Evolutionary conservation across 2,113 vertebrate genomes (phyloP).

Genomic region (Corynorhinus townsendii): DNA sequence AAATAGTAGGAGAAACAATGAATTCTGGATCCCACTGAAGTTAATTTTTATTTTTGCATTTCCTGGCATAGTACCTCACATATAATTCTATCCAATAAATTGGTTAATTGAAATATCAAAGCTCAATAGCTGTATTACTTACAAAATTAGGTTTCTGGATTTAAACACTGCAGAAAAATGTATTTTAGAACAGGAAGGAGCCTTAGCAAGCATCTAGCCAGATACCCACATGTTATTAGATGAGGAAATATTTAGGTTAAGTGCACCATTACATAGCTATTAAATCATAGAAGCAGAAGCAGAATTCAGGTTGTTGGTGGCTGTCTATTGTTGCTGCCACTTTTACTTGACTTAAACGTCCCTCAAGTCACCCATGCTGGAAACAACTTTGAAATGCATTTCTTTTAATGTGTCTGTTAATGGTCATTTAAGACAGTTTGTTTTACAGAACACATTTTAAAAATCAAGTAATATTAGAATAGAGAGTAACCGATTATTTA

Average conservation of each 20-base stretch:
- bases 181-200: not conserved
- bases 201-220: not conserved
- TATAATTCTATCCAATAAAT: not conserved
- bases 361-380: accelerated
- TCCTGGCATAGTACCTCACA: not conserved
- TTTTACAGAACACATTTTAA: not conserved
- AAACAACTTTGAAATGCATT: not conserved
- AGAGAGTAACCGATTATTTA: not conserved
- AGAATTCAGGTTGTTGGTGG: accelerated
- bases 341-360: accelerated
- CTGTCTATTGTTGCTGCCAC: not conserved
- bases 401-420: not conserved
- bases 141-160: not conserved
- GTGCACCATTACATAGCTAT: accelerated
- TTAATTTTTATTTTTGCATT: not conserved
- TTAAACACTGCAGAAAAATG: not conserved
- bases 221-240: not conserved
- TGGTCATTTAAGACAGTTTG: not conserved
- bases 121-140: not conserved
- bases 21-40: not conserved
- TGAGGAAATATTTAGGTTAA: not conserved
- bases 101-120: not conserved
- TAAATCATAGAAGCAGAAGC: not conserved
- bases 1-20: not conserved
- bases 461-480: not conserved